Evolutionary conservation across 2,888 invertebrate species (phyloP).

Genomic region (Drosophila tanythrix): DNA sequence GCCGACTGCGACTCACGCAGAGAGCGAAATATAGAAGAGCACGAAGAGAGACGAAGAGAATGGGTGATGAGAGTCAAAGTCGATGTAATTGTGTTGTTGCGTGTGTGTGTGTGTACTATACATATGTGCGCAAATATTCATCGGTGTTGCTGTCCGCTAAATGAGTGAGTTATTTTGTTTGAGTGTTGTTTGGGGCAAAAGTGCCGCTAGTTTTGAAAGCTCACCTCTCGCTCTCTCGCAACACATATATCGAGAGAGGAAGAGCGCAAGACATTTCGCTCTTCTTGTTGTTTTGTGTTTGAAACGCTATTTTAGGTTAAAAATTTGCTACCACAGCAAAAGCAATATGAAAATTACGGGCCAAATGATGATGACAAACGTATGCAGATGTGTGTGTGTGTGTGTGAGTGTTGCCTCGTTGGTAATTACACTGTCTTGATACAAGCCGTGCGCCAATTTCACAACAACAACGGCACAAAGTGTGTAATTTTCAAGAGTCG

Average conservation of each 20-base stretch:
- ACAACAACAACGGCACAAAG: constrained; percentile 32
- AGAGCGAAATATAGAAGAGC: constrained; percentile 26
- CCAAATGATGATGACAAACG: constrained; percentile 23
- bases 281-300: constrained; percentile 53
- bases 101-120: constrained; percentile 7
- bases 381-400: constrained; percentile 7
- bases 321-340: constrained; percentile 62
- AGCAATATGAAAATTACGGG: constrained; percentile 46
- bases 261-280: constrained; percentile 27
- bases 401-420: not conserved
- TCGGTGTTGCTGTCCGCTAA: constrained; percentile 32
- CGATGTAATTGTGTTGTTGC: constrained; percentile 4
- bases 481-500: constrained; percentile 28
- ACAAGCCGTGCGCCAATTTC: constrained; percentile 32
- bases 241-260: constrained; percentile 7
- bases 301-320: constrained; percentile 75
- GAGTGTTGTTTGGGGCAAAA: constrained; percentile 69
- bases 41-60: constrained; percentile 25
- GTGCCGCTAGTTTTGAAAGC: constrained; percentile 70
- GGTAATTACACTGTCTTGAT: constrained; percentile 31
- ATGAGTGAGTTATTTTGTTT: constrained; percentile 11
- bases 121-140: constrained; percentile 47
- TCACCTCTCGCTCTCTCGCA: constrained; percentile 60
- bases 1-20: constrained; percentile 35
- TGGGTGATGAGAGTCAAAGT: constrained; percentile 32